Percentiles rank a stretch among this genome's conserved stretches.
Evolutionary conservation across 2,113 vertebrate genomes (phyloP).

Genomic region (Lepisosteus osseus): DNA sequence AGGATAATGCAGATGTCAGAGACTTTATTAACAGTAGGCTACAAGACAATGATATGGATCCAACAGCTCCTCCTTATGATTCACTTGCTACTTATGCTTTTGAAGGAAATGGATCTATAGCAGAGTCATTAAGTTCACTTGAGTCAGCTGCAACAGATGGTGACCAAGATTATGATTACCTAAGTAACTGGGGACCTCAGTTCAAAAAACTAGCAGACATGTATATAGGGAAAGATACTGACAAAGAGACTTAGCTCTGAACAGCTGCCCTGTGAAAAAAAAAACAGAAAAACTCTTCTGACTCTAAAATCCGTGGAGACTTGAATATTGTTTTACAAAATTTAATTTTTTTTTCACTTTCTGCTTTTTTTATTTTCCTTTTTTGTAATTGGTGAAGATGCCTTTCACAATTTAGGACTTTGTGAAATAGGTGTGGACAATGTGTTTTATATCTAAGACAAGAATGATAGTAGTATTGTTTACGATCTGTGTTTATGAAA

Average conservation of each 20-base stretch:
- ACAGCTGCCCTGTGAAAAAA: background rate
- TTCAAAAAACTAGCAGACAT: conserved; percentile 96
- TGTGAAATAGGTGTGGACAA: conserved; percentile 73
- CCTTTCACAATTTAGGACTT: conserved; percentile 69
- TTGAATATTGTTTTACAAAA: conserved; percentile 29
- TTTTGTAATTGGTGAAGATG: conserved; percentile 68
- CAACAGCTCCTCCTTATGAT: conserved; percentile 91
- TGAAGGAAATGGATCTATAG: conserved; percentile 88
- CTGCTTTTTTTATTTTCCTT: conserved; percentile 37
- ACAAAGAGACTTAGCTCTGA: conserved; percentile 79
- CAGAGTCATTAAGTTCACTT: conserved; percentile 91
- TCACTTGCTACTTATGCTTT: conserved; percentile 95
- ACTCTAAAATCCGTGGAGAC: conserved; percentile 27
- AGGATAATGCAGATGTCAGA: conserved; percentile 88
- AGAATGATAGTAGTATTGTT: conserved; percentile 72
- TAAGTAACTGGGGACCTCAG: conserved; percentile 90
- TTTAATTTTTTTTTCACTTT: conserved; percentile 18
- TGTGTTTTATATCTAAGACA: conserved; percentile 70
- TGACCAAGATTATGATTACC: conserved; percentile 96
- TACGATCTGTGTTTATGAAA: conserved; percentile 70
- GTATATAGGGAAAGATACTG: conserved; percentile 90
- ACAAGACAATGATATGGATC: conserved; percentile 88
- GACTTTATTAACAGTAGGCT: conserved; percentile 93
- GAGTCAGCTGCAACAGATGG: conserved; percentile 87
- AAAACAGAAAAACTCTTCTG: conserved; percentile 10